Conservation (phyloP, 2,113 vertebrate genomes). For the Vireo altiloquus region DNA sequence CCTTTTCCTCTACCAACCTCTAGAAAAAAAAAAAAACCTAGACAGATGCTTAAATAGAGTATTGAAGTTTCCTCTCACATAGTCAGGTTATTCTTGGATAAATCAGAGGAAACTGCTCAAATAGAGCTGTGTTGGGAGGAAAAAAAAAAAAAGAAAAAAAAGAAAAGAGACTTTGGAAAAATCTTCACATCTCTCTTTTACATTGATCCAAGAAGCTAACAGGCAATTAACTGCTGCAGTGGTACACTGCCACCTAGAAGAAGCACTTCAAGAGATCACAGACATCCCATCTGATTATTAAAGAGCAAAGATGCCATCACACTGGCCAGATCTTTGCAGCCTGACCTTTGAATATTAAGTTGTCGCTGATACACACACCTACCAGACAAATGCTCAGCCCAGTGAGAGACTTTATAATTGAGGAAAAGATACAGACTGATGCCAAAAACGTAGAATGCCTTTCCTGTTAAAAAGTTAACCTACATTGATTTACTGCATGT, state of each 20-base stretch:
- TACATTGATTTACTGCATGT: constrained; percentile 15
- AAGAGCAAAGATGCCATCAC: constrained; percentile 35
- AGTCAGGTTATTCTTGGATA: constrained; percentile 29
- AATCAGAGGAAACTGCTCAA: constrained; percentile 37
- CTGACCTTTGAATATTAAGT: constrained; percentile 60
- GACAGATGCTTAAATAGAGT: background rate
- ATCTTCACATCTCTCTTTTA: constrained; percentile 42
- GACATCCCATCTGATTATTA: constrained; percentile 47
- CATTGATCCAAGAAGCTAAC: constrained; percentile 53
- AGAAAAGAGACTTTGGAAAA: constrained; percentile 23
- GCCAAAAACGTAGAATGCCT: background rate
- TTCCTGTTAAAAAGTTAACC: constrained; percentile 41
- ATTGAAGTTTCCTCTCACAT: constrained; percentile 28
- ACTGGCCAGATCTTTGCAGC: constrained; percentile 9
- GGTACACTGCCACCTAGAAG: constrained; percentile 48
- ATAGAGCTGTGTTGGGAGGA: background rate
- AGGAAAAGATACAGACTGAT: background rate
- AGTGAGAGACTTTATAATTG: constrained; percentile 44
- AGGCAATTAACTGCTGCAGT: constrained; percentile 52
- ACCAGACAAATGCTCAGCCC: constrained; percentile 22
- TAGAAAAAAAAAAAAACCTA: background rate
- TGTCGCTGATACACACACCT: background rate
- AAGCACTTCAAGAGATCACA: constrained; percentile 41
- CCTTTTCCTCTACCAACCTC: background rate
- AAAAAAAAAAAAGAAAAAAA: background rate